Percentiles rank a stretch among this genome's conserved stretches.
Evolutionary conservation across 53 echinoderm and acorn worm genomes (phyloP).

Genomic region (Hippasteria phrygiana): DNA sequence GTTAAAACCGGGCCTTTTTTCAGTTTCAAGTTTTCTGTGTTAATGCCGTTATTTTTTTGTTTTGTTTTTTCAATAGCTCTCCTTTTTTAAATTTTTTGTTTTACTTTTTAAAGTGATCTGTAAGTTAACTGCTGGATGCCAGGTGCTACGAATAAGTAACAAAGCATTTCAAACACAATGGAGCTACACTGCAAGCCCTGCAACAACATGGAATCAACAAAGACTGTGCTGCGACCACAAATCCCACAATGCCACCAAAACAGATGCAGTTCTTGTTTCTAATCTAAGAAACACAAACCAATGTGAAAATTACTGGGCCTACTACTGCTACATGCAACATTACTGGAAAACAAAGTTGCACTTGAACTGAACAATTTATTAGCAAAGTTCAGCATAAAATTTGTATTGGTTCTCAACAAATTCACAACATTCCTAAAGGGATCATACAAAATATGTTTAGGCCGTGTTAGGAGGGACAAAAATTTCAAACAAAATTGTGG

Average conservation of each 20-base stretch:
- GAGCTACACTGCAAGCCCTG: no score
- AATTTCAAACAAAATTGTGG: background rate
- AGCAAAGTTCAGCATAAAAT: background rate
- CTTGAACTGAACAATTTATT: background rate
- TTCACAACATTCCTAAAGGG: conserved; percentile 42
- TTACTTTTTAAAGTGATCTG: no score
- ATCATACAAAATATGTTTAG: conserved; percentile 10
- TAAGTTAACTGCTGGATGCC: background rate
- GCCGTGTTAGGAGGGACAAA: background rate
- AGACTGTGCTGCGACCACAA: no score
- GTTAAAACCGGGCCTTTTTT: background rate
- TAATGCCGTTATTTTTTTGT: no score
- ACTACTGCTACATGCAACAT: no score
- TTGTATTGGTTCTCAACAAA: conserved; percentile 14
- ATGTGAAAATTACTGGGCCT: no score
- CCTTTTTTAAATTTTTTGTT: no score
- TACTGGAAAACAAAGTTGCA: background rate
- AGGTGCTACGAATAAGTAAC: conserved; percentile 7
- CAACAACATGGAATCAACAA: no score
- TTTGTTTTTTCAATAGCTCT: background rate
- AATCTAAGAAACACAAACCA: no score
- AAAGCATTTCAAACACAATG: conserved; percentile 8
- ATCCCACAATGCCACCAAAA: no score
- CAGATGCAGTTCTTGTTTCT: no score
- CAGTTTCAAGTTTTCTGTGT: background rate